Evolutionary conservation across 2,113 vertebrate genomes (phyloP), one percentile per base, ranked within the genome.

Genomic region (Rafetus swinhoei): DNA sequence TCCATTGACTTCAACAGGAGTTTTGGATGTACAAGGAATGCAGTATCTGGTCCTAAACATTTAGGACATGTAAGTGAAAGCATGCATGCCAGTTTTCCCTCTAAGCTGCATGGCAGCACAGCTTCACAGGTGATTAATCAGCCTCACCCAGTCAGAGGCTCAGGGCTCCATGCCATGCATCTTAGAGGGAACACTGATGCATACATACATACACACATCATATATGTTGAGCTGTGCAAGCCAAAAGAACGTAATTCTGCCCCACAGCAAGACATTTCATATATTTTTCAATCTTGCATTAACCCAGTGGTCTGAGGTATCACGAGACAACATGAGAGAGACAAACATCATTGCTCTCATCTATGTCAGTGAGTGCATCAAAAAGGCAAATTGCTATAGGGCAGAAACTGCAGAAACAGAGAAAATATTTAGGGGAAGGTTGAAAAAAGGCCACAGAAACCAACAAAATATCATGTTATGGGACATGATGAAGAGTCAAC

Each of bases 331-430:
- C 79, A 50, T 3, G 65, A 3, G 21, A 88, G 8, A 79, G 29
- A 19, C 59, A 82, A 60, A 94, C 93, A 88, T 84, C 88, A 18
- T 79, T 90, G 18, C 74, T 92, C 81, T 80, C 19, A 84, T 84
- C 24, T 85, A 62, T 69, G 76, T 86, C 92, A 92, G 86, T 76
- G 72, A 91, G 86, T 69, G 72, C 12, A 65, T 55, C 1, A 92
- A 86, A 88, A 92, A 72, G 32, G 16, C 55, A 84, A 88, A 77
- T 39, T 29, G 22, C 79, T 83, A 39, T 0, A 56, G 18, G 85
- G 54, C 52, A 60, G 82, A 91, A 45, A 29, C 35, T 80, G 32
- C 24, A 55, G 54, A 86, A 93, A 86, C 4, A 59, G 84, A 24
- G 15, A 16, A 79, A 69, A 39, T 90, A 19, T 77, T 82, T 35